These are phyloP conservation scores for Pentalonia nigronervosa DNA, from an alignment of 1,140 invertebrate genomes.

Conservation along the genomic window DNA sequence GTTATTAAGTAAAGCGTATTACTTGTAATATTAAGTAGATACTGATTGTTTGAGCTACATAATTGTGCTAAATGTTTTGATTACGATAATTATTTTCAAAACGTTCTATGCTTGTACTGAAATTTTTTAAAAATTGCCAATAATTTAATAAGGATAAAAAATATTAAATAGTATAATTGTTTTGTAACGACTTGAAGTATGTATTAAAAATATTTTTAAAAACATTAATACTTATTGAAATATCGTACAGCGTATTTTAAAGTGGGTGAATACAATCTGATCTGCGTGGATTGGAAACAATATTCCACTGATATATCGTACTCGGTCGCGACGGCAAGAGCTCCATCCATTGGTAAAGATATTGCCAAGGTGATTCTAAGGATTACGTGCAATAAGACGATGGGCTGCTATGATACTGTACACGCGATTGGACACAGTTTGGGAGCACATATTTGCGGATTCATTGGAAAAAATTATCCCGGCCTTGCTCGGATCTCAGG, in stretches of 20 bases:
- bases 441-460: constrained; percentile 63
- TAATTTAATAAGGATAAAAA: too few species aligned
- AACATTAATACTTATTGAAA: neutral
- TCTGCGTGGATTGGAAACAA: constrained; percentile 69
- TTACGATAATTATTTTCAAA: too few species aligned
- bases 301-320: constrained; percentile 64
- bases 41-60: too few species aligned
- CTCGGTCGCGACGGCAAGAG: constrained; percentile 65
- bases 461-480: constrained; percentile 62
- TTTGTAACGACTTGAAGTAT: too few species aligned
- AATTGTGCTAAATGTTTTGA: too few species aligned
- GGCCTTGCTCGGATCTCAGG: constrained; percentile 63
- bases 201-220: too few species aligned
- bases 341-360: neutral
- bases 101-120: too few species aligned
- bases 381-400: constrained; percentile 59
- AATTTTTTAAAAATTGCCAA: too few species aligned
- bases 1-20: too few species aligned
- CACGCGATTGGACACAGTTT: constrained; percentile 64
- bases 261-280: constrained; percentile 65
- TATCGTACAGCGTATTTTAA: constrained; percentile 20
- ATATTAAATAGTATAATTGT: too few species aligned
- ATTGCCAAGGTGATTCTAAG: constrained; percentile 60
- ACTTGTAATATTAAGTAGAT: too few species aligned
- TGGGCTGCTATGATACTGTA: constrained; percentile 54